Conservation (phyloP, 2,113 vertebrate species). For the Pitta sordida region DNA sequence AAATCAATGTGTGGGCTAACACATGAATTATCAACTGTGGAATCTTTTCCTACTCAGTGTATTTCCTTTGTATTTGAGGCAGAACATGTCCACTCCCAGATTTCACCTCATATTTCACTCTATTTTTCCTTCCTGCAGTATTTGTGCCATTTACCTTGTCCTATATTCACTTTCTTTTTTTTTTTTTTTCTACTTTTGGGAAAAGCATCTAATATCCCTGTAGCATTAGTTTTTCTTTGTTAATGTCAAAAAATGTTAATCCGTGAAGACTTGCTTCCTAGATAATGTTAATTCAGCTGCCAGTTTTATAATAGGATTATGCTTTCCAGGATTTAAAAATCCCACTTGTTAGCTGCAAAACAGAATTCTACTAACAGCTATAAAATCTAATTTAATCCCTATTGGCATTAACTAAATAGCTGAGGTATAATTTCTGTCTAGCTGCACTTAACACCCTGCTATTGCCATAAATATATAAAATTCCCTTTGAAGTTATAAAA, state of each 20-base stretch:
- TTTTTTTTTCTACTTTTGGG: conserved; percentile 52
- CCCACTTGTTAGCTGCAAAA: conserved; percentile 79
- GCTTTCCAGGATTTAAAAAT: conserved; percentile 80
- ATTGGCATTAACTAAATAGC: conserved; percentile 76
- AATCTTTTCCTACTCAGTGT: neutral
- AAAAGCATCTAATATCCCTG: conserved; percentile 72
- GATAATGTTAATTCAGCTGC: conserved; percentile 77
- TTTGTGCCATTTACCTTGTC: conserved; percentile 59
- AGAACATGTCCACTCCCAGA: neutral
- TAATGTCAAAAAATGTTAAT: conserved; percentile 75
- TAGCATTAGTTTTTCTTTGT: conserved; percentile 75
- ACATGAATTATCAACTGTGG: neutral
- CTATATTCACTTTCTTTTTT: conserved; percentile 45
- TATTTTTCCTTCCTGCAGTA: conserved; percentile 8
- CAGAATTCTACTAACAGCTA: conserved; percentile 74
- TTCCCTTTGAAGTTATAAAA: conserved; percentile 77
- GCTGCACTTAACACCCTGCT: conserved; percentile 73
- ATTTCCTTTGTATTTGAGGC: neutral
- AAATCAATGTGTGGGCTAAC: neutral
- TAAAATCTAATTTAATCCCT: conserved; percentile 81
- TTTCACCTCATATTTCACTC: neutral
- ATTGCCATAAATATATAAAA: conserved; percentile 75
- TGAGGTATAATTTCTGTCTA: conserved; percentile 75
- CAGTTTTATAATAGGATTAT: conserved; percentile 81
- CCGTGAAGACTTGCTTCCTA: conserved; percentile 71